Conservation (phyloP, 1,140 invertebrate species). For the Drosophila pseudoananassae region DNA sequence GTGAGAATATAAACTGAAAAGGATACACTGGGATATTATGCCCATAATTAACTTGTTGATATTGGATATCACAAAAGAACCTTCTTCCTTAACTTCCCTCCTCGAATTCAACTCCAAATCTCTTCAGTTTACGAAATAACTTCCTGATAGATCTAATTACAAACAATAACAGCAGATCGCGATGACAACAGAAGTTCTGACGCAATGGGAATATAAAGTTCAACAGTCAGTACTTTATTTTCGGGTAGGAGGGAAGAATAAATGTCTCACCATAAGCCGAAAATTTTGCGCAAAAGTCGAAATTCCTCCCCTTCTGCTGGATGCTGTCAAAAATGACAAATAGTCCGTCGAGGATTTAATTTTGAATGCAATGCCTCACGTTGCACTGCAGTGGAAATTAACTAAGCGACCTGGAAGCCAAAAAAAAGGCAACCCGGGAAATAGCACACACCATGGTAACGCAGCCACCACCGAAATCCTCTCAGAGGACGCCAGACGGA, state of each 20-base stretch:
- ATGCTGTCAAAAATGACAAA: conserved; percentile 79
- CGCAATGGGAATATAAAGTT: conserved; percentile 60
- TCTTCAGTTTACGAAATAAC: conserved; percentile 29
- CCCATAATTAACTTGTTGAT: neutral
- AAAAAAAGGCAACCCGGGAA: conserved; percentile 44
- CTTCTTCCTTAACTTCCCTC: neutral
- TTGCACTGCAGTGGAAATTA: conserved; percentile 70
- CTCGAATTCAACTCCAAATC: neutral
- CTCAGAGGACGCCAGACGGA: conserved; percentile 42
- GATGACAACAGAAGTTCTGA: conserved; percentile 63
- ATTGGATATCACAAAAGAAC: conserved; percentile 6
- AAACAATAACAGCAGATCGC: conserved; percentile 58
- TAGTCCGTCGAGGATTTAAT: conserved; percentile 73
- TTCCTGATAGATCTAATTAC: conserved; percentile 72
- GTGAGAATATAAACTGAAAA: neutral
- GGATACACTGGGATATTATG: neutral
- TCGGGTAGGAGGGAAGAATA: conserved; percentile 18
- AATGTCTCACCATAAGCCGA: conserved; percentile 64
- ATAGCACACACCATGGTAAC: conserved; percentile 29
- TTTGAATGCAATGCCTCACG: conserved; percentile 62
- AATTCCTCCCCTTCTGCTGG: neutral
- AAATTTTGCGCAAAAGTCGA: conserved; percentile 49
- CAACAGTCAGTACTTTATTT: neutral
- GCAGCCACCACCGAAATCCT: conserved; percentile 68
- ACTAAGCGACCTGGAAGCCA: conserved; percentile 49